Percentiles rank a stretch among this genome's conserved stretches.
These are phyloP conservation scores for Lytechinus pictus DNA, from an alignment of 35 echinoderm and acorn worm species.

Conservation along the genomic window DNA sequence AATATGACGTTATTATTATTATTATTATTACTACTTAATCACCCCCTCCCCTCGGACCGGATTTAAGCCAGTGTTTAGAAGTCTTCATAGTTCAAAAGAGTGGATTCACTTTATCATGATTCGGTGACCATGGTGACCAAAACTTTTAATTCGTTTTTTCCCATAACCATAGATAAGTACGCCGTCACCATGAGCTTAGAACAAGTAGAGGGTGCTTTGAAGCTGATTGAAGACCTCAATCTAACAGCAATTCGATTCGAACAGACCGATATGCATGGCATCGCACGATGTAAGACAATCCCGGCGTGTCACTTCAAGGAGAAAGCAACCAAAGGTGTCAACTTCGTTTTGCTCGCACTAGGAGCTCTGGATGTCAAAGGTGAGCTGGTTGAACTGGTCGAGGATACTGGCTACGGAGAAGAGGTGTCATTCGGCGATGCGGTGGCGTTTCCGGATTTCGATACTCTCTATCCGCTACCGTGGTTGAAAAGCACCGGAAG, in stretches of 20 bases:
- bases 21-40: no score
- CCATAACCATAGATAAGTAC: no score
- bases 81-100: no score
- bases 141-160: no score
- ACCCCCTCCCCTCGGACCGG: no score
- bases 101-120: no score
- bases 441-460: conserved; percentile 56
- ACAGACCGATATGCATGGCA: conserved; percentile 65
- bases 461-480: conserved; percentile 60
- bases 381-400: neutral
- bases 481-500: conserved; percentile 61
- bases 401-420: conserved; percentile 52
- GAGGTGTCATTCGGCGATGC: conserved; percentile 60
- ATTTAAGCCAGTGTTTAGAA: no score
- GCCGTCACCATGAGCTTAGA: conserved; percentile 8
- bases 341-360: conserved; percentile 50
- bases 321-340: conserved; percentile 45
- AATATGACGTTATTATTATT: no score
- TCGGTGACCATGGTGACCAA: no score
- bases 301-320: conserved; percentile 56
- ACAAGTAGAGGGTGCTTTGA: neutral
- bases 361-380: conserved; percentile 46
- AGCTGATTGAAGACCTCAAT: conserved; percentile 27
- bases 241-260: conserved; percentile 70
- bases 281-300: conserved; percentile 54